Conservation (phyloP, 2,888 invertebrate genomes). For the Cerastoderma edule region DNA sequence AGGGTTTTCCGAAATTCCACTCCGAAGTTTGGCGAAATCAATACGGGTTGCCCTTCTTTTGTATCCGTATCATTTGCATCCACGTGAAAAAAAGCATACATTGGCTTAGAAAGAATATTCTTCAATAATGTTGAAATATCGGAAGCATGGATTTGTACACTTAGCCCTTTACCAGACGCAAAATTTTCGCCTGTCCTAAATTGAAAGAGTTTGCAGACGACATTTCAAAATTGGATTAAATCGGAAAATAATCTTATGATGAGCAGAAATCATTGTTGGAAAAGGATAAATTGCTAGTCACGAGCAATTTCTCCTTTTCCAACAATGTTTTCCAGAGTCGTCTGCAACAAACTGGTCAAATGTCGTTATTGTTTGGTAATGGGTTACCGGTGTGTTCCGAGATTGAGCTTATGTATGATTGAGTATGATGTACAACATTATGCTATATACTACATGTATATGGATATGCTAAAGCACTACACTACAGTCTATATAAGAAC, state of each 20-base stretch:
- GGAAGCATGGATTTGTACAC: too few species aligned
- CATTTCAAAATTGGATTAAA: not conserved
- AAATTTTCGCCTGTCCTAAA: not conserved
- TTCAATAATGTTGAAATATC: not conserved
- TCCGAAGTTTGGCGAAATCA: too few species aligned
- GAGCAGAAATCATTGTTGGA: not conserved
- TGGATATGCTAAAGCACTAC: too few species aligned
- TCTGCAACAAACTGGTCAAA: not conserved
- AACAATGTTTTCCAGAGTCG: not conserved
- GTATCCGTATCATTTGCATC: not conserved
- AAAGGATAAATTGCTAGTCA: not conserved
- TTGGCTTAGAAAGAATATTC: not conserved
- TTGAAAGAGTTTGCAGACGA: not conserved
- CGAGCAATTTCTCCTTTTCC: constrained; percentile 8
- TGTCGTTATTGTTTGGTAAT: too few species aligned
- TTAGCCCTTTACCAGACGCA: not conserved
- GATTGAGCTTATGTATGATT: not conserved
- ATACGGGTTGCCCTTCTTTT: too few species aligned
- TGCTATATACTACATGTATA: too few species aligned
- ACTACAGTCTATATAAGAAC: too few species aligned
- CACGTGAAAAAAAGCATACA: not conserved
- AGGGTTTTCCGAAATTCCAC: too few species aligned
- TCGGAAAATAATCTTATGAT: not conserved
- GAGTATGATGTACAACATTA: not conserved
- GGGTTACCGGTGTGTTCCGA: too few species aligned